Percentiles rank a stretch among this genome's conserved stretches.
Evolutionary conservation across 2,113 vertebrate genomes (phyloP).

Genomic region (Amphiprion percula): DNA sequence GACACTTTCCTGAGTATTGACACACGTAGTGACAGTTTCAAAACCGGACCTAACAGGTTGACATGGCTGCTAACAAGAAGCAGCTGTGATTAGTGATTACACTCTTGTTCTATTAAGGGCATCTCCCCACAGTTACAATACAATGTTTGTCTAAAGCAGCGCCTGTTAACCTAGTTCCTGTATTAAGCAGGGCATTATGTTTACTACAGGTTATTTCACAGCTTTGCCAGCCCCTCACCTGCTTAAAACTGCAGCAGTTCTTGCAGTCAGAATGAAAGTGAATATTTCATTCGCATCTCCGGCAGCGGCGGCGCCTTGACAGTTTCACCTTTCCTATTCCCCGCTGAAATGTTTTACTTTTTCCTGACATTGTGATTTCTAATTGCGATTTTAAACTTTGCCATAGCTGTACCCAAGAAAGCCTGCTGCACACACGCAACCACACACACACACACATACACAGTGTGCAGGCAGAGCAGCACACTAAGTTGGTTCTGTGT

Average conservation of each 20-base stretch:
- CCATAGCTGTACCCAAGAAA: conserved; percentile 53
- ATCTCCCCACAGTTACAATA: conserved; percentile 27
- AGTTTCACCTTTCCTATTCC: background rate
- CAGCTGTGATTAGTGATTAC: conserved; percentile 34
- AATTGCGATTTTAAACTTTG: conserved; percentile 53
- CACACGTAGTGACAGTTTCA: conserved; percentile 13
- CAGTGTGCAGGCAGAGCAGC: conserved; percentile 48
- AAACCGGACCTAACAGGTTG: background rate
- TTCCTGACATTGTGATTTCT: conserved; percentile 43
- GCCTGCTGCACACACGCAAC: conserved; percentile 20
- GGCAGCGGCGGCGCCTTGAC: conserved; percentile 12
- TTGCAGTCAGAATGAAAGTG: background rate
- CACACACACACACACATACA: conserved; percentile 31
- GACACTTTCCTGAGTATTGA: background rate
- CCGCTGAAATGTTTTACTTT: conserved; percentile 32
- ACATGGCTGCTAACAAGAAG: conserved; percentile 3
- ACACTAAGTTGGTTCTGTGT: conserved; percentile 73
- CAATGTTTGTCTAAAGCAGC: conserved; percentile 35
- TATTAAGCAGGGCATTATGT: conserved; percentile 23
- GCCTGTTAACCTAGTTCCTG: conserved; percentile 22
- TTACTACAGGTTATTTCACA: conserved; percentile 22
- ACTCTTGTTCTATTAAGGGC: conserved; percentile 40
- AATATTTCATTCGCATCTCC: conserved; percentile 55
- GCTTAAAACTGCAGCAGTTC: background rate
- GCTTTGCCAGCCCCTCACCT: conserved; percentile 9